Base-by-base conservation (phyloP, 1,140 invertebrate species). In the Temnothorax curvispinosus region DNA sequence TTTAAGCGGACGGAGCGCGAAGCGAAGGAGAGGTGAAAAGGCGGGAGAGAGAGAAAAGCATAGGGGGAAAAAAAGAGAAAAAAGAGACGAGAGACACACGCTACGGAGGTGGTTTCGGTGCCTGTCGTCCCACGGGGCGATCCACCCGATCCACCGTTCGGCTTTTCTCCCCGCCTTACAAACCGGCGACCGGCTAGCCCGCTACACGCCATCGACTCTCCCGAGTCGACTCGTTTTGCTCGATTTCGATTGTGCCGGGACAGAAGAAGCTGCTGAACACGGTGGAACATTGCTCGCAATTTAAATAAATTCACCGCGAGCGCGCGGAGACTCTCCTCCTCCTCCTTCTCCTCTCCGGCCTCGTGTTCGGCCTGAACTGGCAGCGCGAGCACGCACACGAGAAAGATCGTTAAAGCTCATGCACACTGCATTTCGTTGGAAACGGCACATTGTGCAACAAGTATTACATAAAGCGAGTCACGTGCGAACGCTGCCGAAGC, bases 191-290 rank as follows among this genome's bases (percentile, higher is more conserved):
- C 88, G 77, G 86, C 85, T 86, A 89, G 27, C 27, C 27, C 1
- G 27, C 27, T 41, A 38, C 78, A 75, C 84, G 76, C 82, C 82
- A 77, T 85, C 82, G 72, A 85, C 82, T 86, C 13, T 27, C 27
- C 27, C 56, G 81, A 27, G 32, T 41, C 60, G 64, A 58, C 47
- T 90, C 80, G 58, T 90, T 94, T 94, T 94, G 92, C 93, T 94
- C 91, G 92, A 93, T 94, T 94, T 94, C 89, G 93, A 91, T 91
- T 85, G 88, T 85, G 76, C 86, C 88, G 87, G 84, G 86, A 91
- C 90, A 91, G 93, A 94, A 94, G 94, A 94, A 95, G 94, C 94
- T 94, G 94, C 94, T 94, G 93, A 94, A 95, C 94, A 95, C 93
- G 93, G 92, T 93, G 91, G 93, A 94, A 95, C 94, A 95, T 95